A percentile compares a stretch with the other conserved stretches of the same genome.
Evolutionary conservation across 2,113 vertebrate genomes (phyloP).

Genomic region (Urocitellus parryii): DNA sequence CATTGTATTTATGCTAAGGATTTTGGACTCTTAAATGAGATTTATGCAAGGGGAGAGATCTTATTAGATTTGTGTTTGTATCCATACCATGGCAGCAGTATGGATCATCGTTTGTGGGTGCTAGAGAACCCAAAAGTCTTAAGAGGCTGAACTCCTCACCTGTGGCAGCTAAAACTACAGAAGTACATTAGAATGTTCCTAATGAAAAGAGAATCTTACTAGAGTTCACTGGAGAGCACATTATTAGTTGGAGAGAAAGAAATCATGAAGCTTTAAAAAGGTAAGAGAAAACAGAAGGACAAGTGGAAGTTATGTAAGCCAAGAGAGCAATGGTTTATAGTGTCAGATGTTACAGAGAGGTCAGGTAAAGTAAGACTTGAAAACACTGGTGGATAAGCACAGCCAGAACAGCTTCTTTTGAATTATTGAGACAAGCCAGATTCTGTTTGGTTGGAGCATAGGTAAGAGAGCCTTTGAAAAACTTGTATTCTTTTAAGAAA

Average conservation of each 20-base stretch:
- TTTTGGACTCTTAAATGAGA: conserved; percentile 46
- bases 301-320: background rate
- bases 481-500: conserved; percentile 31
- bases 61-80: conserved; percentile 40
- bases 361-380: conserved; percentile 36
- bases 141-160: background rate
- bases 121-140: background rate
- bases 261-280: background rate
- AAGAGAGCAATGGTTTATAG: background rate
- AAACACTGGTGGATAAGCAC: background rate
- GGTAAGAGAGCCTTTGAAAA: background rate
- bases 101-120: background rate
- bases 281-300: background rate
- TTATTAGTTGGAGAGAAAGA: conserved; percentile 47
- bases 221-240: background rate
- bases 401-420: background rate
- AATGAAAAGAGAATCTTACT: conserved; percentile 40
- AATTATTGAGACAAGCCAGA: background rate
- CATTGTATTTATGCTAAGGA: conserved; percentile 31
- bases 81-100: background rate
- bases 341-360: background rate
- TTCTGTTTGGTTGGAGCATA: background rate
- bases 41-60: conserved; percentile 30
- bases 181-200: background rate
- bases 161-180: background rate